Evolutionary conservation across 2,797 vertebrate species (phyloP).

Genomic region (Spinus pinus): DNA sequence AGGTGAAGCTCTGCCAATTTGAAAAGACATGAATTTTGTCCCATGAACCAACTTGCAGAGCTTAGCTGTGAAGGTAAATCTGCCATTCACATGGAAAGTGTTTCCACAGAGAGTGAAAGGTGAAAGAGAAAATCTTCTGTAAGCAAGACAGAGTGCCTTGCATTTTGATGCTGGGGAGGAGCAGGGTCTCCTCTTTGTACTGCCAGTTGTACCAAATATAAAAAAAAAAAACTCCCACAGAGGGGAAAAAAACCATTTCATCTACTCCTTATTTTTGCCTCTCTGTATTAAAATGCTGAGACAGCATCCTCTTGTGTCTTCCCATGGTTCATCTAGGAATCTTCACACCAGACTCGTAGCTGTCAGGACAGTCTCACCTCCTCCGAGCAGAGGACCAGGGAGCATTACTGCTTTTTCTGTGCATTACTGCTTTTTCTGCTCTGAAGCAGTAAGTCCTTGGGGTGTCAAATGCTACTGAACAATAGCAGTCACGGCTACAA

Average conservation of each 20-base stretch:
- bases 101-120: background rate
- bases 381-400: background rate
- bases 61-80: background rate
- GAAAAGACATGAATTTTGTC: background rate
- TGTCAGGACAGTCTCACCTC: background rate
- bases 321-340: background rate
- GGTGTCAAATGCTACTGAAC: background rate
- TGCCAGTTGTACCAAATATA: background rate
- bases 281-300: background rate
- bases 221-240: background rate
- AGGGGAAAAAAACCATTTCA: fast-evolving
- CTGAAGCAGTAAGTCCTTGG: background rate
- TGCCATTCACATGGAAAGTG: background rate
- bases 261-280: background rate
- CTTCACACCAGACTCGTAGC: background rate
- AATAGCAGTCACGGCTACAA: background rate
- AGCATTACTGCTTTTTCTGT: too few relatives aligned
- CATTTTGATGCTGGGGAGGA: background rate
- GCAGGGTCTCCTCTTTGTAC: background rate
- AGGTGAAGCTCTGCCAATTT: background rate
- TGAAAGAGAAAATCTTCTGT: background rate
- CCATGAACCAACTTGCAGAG: background rate
- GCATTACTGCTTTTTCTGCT: background rate
- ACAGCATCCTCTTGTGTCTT: background rate
- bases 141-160: background rate